phyloP scores from a whole-genome alignment of 2,113 vertebrate genomes.

The Forbesichthys papilliferus region DNA sequence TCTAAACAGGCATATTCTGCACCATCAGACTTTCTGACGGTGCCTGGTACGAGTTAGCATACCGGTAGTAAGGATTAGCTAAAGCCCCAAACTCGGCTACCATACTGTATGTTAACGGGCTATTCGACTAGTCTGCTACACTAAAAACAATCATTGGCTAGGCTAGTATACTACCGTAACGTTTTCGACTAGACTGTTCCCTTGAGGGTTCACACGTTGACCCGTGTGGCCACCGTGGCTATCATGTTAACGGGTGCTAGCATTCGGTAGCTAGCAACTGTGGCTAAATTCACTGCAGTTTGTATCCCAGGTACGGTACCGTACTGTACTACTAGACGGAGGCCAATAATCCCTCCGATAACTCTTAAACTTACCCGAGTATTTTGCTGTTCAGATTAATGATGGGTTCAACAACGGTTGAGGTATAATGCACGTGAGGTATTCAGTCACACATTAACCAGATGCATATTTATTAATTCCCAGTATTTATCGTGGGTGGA shows the following conservation, averaged over 20 bases:
- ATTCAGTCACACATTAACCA: conserved; percentile 39
- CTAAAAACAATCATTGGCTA: no score
- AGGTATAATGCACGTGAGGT: neutral
- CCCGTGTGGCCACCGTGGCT: no score
- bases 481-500: conserved; percentile 52
- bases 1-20: no score
- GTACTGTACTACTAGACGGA: neutral
- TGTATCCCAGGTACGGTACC: neutral
- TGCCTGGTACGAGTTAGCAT: no score
- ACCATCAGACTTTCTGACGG: no score
- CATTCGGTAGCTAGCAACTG: neutral
- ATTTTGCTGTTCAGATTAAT: conserved; percentile 31
- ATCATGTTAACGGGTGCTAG: neutral
- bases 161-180: no score
- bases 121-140: no score
- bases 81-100: no score
- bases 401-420: conserved; percentile 11
- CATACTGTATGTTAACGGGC: no score
- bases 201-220: no score
- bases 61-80: no score
- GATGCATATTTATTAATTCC: conserved; percentile 50
- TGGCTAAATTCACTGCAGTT: neutral
- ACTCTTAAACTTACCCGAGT: conserved; percentile 56
- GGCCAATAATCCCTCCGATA: neutral
- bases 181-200: no score